Conservation (phyloP, 1,140 invertebrate species). For the Drosophila ercepeae region DNA sequence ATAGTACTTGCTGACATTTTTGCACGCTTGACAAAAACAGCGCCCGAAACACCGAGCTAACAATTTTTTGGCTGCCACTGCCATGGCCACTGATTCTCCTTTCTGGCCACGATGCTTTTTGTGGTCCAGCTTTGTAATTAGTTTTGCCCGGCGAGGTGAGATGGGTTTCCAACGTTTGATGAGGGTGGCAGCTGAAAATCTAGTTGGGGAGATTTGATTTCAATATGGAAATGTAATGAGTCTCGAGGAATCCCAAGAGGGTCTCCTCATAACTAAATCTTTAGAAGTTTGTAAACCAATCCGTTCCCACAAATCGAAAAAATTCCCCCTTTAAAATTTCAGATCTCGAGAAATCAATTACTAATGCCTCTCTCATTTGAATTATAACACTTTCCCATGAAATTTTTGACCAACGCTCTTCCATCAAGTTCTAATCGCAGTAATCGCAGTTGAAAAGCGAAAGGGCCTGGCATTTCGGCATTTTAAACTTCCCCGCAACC, state of each 20-base stretch:
- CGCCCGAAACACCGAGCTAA: conserved; percentile 14
- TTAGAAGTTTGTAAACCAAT: conserved; percentile 1
- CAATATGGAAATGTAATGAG: conserved; percentile 25
- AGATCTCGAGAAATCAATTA: conserved; percentile 54
- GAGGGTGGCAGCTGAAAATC: conserved; percentile 8
- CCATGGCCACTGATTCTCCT: conserved; percentile 35
- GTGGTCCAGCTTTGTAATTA: conserved; percentile 74
- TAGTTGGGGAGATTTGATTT: conserved; percentile 10
- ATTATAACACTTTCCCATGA: conserved; percentile 81
- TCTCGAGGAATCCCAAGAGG: too few species aligned
- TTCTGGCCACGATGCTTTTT: conserved; percentile 63
- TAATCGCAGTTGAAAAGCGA: conserved; percentile 68
- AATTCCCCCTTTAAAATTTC: neutral
- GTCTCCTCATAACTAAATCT: conserved; percentile 2
- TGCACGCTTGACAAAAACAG: conserved; percentile 76
- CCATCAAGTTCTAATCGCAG: conserved; percentile 63
- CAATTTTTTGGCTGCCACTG: conserved; percentile 26
- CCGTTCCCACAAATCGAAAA: conserved; percentile 15
- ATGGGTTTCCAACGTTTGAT: conserved; percentile 36
- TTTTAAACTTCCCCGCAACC: conserved; percentile 57
- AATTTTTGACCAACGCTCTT: conserved; percentile 46
- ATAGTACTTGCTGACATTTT: conserved; percentile 57
- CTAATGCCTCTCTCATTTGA: conserved; percentile 56
- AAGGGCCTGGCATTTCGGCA: conserved; percentile 46
- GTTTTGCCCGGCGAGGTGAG: conserved; percentile 58